Conservation (phyloP, 2,113 vertebrate species). For the Benitochromis conjunctus region DNA sequence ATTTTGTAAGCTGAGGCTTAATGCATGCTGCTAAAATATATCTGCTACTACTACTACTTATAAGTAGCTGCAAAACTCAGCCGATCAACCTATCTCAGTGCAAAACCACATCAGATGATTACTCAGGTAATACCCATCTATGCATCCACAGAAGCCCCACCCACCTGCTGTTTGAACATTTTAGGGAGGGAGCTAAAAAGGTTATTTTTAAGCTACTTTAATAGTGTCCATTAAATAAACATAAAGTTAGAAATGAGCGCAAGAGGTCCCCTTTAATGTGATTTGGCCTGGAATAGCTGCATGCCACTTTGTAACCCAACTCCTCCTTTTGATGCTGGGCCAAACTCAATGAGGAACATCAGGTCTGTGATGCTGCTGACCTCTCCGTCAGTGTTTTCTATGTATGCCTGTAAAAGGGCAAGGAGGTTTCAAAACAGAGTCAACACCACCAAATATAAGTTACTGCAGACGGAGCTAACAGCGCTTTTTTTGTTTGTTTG, state of each 20-base stretch:
- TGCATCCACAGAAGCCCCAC: neutral
- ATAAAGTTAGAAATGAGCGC: neutral
- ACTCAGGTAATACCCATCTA: neutral
- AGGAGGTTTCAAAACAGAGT: neutral
- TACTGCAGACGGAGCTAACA: neutral
- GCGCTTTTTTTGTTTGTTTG: neutral
- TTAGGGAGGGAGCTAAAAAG: neutral
- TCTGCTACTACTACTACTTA: neutral
- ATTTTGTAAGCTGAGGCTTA: neutral
- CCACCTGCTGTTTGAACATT: neutral
- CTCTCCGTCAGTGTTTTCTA: neutral
- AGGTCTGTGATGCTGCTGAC: neutral
- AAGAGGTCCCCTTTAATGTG: neutral
- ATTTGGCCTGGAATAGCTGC: neutral
- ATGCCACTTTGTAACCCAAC: neutral
- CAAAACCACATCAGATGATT: neutral
- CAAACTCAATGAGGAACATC: neutral
- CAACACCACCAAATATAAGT: neutral
- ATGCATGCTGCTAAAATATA: neutral
- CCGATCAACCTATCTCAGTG: neutral
- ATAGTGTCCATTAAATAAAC: neutral
- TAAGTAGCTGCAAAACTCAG: neutral
- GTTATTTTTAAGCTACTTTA: neutral
- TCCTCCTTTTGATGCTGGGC: neutral
- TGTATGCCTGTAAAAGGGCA: neutral